Evolutionary conservation across 2,888 invertebrate genomes (phyloP), one percentile per base, ranked within the genome.

Genomic region (Latheticus oryzae): DNA sequence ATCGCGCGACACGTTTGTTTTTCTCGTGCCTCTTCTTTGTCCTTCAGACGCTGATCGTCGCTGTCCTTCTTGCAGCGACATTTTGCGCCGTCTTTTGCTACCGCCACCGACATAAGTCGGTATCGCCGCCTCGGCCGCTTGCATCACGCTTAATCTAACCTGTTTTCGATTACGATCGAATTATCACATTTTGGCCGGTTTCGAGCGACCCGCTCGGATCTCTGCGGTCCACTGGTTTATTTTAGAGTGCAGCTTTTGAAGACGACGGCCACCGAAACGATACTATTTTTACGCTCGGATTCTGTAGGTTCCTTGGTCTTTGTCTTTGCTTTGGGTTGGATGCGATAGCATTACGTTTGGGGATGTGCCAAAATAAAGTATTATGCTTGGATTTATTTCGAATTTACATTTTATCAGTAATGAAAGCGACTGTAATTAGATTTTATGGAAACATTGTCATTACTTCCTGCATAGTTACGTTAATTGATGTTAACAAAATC

Each of bases 41-140:
- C 88, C 88, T 78, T 87, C 88, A 66, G 88, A 88, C 71, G 85
- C 83, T 77, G 89, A 88, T 75, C 89, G 84, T 66, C 83, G 54
- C 17, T 59, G 58, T 26, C 50, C 57, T 3, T 51, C 55, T 19
- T 58, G 37, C 12, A 59, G 47, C 11, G 63, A 61, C 33, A 12
- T 32, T 16, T 62, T 64, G 17, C 65, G 58, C 2, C 55, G 58
- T 11, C 40, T 47, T 32, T 51, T 53, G 32, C 42, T 43, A 38
- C 40, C 52, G 42, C 17, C 47, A 38, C 40, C 52, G 42, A 23
- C 47, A 52, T 42, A 42, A 16, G 32, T 64, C 35, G 58, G 60
- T 30, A 50, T 53, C 19, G 62, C 62, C 55, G 62, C 66, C 37
- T 40, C 57, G 50, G 67, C 61, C 35, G 65, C 47, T 51, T 68